These are phyloP conservation scores for Scytalopus superciliaris DNA, from an alignment of 2,113 vertebrate species.

Conservation along the genomic window DNA sequence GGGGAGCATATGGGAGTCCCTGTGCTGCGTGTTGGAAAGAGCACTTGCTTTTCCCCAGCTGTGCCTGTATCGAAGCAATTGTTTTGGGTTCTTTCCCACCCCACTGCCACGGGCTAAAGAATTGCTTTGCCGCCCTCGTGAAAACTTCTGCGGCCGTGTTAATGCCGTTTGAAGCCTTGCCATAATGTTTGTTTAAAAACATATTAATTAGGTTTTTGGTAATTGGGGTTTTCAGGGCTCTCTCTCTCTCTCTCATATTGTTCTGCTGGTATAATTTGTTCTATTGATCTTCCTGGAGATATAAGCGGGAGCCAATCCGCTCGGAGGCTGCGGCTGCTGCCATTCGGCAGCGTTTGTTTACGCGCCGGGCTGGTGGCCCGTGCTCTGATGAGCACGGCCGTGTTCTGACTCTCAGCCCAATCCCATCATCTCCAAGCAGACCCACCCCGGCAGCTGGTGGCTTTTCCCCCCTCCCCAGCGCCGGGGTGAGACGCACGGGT, in stretches of 20 bases:
- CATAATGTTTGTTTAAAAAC: constrained; percentile 40
- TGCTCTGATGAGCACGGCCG: background rate
- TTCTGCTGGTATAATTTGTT: constrained; percentile 31
- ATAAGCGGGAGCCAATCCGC: background rate
- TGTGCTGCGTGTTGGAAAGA: background rate
- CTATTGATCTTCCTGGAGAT: constrained; percentile 33
- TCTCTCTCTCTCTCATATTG: background rate
- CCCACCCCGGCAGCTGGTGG: background rate
- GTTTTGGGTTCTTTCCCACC: constrained; percentile 16
- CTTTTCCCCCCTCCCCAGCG: background rate
- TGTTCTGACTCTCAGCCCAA: background rate
- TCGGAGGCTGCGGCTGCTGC: background rate
- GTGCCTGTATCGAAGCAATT: background rate
- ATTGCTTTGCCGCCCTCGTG: background rate
- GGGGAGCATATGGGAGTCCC: background rate
- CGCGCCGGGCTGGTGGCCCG: background rate
- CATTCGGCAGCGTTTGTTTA: background rate
- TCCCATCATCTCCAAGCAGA: accelerated
- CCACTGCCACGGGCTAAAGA: background rate
- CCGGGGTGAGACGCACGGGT: accelerated
- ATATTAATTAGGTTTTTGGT: constrained; percentile 25
- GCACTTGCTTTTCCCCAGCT: background rate
- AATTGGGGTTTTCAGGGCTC: constrained; percentile 42
- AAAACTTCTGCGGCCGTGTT: background rate
- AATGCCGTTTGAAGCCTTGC: constrained; percentile 1